These are phyloP conservation scores for Pseudorhombus dupliciocellatus DNA, from an alignment of 2,113 vertebrate genomes.

Conservation along the genomic window DNA sequence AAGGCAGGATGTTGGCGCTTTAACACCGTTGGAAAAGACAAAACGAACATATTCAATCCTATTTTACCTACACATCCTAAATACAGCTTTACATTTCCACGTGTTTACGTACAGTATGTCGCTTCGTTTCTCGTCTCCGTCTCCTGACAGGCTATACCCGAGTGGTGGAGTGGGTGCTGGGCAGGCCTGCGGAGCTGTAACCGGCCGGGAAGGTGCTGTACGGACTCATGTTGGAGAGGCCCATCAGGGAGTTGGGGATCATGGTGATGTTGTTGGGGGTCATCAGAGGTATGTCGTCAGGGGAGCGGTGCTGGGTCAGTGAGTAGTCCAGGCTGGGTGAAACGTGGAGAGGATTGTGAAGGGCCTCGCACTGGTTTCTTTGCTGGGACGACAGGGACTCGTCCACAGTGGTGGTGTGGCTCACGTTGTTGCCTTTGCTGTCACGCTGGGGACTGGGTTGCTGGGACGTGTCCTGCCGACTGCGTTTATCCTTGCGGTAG, in stretches of 20 bases:
- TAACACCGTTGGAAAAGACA: slow-evolving; percentile 70
- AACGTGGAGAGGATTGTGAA: slow-evolving; percentile 87
- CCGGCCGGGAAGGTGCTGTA: slow-evolving; percentile 97
- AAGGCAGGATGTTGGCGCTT: slow-evolving; percentile 71
- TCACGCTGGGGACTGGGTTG: slow-evolving; percentile 90
- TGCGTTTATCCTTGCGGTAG: slow-evolving; percentile 98
- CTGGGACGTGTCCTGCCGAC: slow-evolving; percentile 85
- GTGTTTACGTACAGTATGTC: slow-evolving; percentile 49
- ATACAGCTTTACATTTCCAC: slow-evolving; percentile 65
- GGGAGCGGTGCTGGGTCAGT: slow-evolving; percentile 92
- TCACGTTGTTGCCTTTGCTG: slow-evolving; percentile 83
- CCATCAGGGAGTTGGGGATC: slow-evolving; percentile 98
- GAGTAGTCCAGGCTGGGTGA: slow-evolving; percentile 91
- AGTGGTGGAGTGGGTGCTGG: slow-evolving; percentile 98
- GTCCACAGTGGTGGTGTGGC: slow-evolving; percentile 83
- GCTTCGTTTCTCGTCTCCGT: slow-evolving; percentile 17
- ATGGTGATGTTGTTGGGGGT: slow-evolving; percentile 93
- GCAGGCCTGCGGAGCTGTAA: slow-evolving; percentile 94
- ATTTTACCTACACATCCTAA: slow-evolving; percentile 74
- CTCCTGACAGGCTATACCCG: slow-evolving; percentile 87
- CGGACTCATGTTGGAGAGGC: slow-evolving; percentile 95
- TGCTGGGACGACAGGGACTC: slow-evolving; percentile 90
- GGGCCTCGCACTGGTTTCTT: slow-evolving; percentile 88
- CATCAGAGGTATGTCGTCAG: slow-evolving; percentile 97
- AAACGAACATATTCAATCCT: slow-evolving; percentile 71